Evolutionary conservation across 2,888 invertebrate genomes (phyloP).

Genomic region (Heliconius charithonia): DNA sequence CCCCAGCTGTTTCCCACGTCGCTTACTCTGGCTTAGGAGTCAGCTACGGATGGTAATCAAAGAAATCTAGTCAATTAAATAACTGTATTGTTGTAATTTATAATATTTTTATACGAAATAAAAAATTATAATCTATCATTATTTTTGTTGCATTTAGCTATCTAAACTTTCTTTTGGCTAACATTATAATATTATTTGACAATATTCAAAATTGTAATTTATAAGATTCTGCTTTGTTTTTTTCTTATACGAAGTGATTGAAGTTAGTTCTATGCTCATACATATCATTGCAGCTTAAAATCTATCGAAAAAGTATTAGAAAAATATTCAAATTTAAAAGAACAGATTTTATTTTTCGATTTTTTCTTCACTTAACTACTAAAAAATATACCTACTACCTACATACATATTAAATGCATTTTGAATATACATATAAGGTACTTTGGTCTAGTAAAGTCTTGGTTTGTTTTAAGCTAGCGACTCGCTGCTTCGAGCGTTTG

Average conservation of each 20-base stretch:
- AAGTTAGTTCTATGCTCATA: no score
- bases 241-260: no score
- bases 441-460: not conserved
- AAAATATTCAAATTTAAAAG: not conserved
- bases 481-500: not conserved
- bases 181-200: no score
- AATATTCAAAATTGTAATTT: no score
- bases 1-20: slow-evolving; percentile 83
- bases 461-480: not conserved
- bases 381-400: not conserved
- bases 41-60: slow-evolving; percentile 71
- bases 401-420: no score
- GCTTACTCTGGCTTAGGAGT: slow-evolving; percentile 85
- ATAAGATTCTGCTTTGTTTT: no score
- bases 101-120: slow-evolving; percentile 11
- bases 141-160: not conserved
- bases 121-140: not conserved
- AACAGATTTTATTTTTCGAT: not conserved
- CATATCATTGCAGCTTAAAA: not conserved
- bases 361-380: not conserved
- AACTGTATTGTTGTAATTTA: slow-evolving; percentile 26
- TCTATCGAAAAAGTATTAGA: not conserved
- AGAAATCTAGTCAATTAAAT: slow-evolving; percentile 31
- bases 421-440: not conserved
- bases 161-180: not conserved